These are phyloP conservation scores for Phoxinus phoxinus DNA, from an alignment of 2,113 vertebrate species.

Conservation along the genomic window DNA sequence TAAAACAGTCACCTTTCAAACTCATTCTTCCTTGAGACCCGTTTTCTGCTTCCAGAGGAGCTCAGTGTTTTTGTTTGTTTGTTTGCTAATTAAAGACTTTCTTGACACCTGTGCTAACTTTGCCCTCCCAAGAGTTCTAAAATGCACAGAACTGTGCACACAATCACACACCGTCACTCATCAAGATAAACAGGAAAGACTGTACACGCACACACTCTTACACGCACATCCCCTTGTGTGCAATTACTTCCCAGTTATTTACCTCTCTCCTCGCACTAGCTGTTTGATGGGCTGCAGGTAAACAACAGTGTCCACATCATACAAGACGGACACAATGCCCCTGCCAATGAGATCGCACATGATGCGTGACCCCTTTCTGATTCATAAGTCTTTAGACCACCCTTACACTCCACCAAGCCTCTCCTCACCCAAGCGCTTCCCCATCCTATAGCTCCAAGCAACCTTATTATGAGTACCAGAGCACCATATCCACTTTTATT, in stretches of 20 bases:
- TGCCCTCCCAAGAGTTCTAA: slow-evolving; percentile 58
- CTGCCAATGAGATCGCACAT: slow-evolving; percentile 19
- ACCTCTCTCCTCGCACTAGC: slow-evolving; percentile 63
- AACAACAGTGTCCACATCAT: slow-evolving; percentile 61
- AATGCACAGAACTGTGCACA: slow-evolving; percentile 62
- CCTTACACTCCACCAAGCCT: not conserved
- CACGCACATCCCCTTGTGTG: slow-evolving; percentile 72
- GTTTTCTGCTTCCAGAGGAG: slow-evolving; percentile 24
- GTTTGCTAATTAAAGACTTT: slow-evolving; percentile 77
- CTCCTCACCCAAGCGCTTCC: not conserved
- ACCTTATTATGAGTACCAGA: slow-evolving; percentile 40
- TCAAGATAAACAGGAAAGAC: slow-evolving; percentile 48
- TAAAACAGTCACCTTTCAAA: slow-evolving; percentile 24
- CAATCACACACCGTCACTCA: slow-evolving; percentile 63
- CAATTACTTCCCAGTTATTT: slow-evolving; percentile 77
- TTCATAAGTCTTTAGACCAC: slow-evolving; percentile 8
- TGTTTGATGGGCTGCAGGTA: slow-evolving; percentile 68
- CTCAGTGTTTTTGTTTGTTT: slow-evolving; percentile 65
- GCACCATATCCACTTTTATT: slow-evolving; percentile 2
- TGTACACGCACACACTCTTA: slow-evolving; percentile 34
- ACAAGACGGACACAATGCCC: slow-evolving; percentile 15
- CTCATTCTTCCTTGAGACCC: slow-evolving; percentile 25
- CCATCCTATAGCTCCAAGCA: not conserved
- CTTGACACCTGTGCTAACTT: slow-evolving; percentile 74
- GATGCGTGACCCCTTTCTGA: slow-evolving; percentile 36